Conservation (phyloP, 2,113 vertebrate species). For the Oenanthe melanoleuca region DNA sequence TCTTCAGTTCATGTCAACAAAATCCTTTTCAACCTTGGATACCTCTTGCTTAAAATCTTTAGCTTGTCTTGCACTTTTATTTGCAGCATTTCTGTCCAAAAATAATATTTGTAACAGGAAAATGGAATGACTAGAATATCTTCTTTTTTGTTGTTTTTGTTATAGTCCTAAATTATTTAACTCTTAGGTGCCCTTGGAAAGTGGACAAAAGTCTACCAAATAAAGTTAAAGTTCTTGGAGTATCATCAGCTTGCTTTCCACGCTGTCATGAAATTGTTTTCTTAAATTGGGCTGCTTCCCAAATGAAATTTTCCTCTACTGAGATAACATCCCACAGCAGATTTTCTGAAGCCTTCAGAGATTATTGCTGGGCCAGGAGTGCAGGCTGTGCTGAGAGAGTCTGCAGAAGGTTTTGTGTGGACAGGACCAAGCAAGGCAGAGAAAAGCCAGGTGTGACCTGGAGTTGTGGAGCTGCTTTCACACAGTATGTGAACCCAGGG, state of each 20-base stretch:
- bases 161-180: background rate
- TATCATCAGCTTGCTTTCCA: background rate
- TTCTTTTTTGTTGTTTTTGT: background rate
- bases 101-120: slow-evolving; percentile 28
- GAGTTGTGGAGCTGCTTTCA: background rate
- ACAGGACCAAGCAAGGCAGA: background rate
- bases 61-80: background rate
- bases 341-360: background rate
- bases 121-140: background rate
- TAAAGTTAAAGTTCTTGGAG: slow-evolving; percentile 12
- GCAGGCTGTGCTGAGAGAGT: background rate
- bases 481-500: rapidly evolving
- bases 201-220: background rate
- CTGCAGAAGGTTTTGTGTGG: background rate
- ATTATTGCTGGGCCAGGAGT: background rate
- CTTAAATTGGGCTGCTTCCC: slow-evolving; percentile 8
- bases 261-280: slow-evolving; percentile 28
- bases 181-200: background rate
- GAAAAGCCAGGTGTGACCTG: background rate
- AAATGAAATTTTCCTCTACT: background rate
- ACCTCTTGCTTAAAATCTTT: background rate
- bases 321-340: background rate
- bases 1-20: background rate
- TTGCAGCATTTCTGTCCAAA: slow-evolving; percentile 51
- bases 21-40: background rate